These are phyloP conservation scores for Carcinoscorpius rotundicauda DNA, from an alignment of 1,140 invertebrate genomes.

Conservation along the genomic window DNA sequence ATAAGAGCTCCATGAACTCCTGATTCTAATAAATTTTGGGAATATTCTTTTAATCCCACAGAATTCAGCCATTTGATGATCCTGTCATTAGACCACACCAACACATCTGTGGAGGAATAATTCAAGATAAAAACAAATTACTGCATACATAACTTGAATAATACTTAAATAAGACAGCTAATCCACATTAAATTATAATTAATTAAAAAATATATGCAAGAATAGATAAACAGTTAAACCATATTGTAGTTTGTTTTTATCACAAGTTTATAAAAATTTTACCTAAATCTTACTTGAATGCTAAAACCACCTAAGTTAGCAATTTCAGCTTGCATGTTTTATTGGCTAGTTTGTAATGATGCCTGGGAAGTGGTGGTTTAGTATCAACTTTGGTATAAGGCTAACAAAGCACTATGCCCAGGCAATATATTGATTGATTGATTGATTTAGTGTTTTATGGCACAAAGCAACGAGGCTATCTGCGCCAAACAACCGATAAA, in stretches of 20 bases:
- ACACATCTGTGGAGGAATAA: slow-evolving; percentile 52
- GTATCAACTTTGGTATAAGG: too few relatives aligned
- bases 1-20: slow-evolving; percentile 96
- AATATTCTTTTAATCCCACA: slow-evolving; percentile 95
- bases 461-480: too few relatives aligned
- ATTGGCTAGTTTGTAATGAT: too few relatives aligned
- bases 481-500: too few relatives aligned
- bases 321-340: too few relatives aligned
- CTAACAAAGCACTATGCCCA: too few relatives aligned
- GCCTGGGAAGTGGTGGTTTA: too few relatives aligned
- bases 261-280: background rate
- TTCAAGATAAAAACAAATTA: slow-evolving; percentile 1
- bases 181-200: background rate
- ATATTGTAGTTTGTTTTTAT: background rate
- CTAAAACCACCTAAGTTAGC: too few relatives aligned
- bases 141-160: too few relatives aligned
- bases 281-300: background rate
- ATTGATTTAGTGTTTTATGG: too few relatives aligned
- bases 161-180: too few relatives aligned
- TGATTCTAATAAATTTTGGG: slow-evolving; percentile 87
- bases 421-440: too few relatives aligned
- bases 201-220: slow-evolving; percentile 5
- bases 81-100: slow-evolving; percentile 98
- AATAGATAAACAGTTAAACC: slow-evolving; percentile 7
- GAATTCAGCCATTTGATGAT: slow-evolving; percentile 89